These are phyloP conservation scores for Crotalus helleri DNA, from an alignment of 2,113 vertebrate species.

Conservation along the genomic window DNA sequence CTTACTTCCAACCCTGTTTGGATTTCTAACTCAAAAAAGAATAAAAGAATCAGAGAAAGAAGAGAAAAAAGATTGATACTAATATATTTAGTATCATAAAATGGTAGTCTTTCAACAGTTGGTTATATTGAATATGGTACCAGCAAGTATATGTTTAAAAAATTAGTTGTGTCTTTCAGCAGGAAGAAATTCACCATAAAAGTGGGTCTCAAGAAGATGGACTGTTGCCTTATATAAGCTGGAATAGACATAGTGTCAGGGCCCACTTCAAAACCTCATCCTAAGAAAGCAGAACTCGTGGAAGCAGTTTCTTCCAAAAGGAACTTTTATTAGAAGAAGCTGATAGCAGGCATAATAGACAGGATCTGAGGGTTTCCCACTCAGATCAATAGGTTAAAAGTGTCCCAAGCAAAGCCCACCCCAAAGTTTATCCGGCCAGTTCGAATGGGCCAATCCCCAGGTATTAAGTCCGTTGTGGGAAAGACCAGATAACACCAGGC, in stretches of 20 bases:
- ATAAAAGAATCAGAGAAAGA: not conserved
- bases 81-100: slow-evolving; percentile 41
- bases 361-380: no score
- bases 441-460: no score
- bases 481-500: no score
- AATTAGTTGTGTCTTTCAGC: slow-evolving; percentile 58
- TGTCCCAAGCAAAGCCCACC: no score
- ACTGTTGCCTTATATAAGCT: slow-evolving; percentile 69
- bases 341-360: no score
- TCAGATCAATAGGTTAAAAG: no score
- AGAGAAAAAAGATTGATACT: slow-evolving; percentile 34
- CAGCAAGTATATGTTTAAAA: slow-evolving; percentile 8
- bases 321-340: no score
- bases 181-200: slow-evolving; percentile 74
- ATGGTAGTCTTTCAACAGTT: not conserved
- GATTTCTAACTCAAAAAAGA: slow-evolving; percentile 13
- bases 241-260: slow-evolving; percentile 74
- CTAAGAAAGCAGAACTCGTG: no score
- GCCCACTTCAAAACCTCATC: no score
- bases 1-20: slow-evolving; percentile 20
- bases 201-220: slow-evolving; percentile 83
- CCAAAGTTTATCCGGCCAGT: no score
- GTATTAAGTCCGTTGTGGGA: no score
- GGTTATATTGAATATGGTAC: not conserved
- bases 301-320: no score